phyloP scores from a whole-genome alignment of 2,113 vertebrate genomes.

The Megalops atlanticus region DNA sequence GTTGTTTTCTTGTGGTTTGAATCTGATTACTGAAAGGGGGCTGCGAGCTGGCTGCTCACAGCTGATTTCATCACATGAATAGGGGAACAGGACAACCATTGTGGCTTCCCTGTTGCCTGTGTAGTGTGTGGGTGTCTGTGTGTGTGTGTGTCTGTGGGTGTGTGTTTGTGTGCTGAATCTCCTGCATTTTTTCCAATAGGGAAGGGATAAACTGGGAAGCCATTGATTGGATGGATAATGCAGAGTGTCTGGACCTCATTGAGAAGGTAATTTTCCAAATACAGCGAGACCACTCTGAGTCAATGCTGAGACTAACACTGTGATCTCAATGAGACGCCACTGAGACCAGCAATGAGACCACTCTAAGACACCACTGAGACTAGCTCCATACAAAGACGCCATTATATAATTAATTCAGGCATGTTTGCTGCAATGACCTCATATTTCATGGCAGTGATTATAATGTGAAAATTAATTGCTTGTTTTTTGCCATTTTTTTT shows the following conservation, averaged over 20 bases:
- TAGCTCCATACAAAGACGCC: not conserved
- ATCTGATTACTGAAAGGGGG: constrained; percentile 21
- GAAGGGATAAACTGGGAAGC: constrained; percentile 92
- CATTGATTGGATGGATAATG: constrained; percentile 96
- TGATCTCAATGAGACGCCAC: not conserved
- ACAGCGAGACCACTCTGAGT: not conserved
- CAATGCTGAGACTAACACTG: not conserved
- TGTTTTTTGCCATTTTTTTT: too few species aligned
- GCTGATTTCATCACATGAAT: constrained; percentile 48
- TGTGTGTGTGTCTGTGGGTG: not conserved
- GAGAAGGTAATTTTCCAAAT: constrained; percentile 78
- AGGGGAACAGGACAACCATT: constrained; percentile 55
- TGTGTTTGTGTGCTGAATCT: not conserved
- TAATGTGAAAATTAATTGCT: too few species aligned
- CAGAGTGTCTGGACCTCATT: constrained; percentile 89
- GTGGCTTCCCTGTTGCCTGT: constrained; percentile 47
- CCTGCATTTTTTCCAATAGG: constrained; percentile 57
- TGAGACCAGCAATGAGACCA: not conserved
- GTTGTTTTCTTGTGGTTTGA: constrained; percentile 49
- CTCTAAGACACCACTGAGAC: not conserved
- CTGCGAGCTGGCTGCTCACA: constrained; percentile 52
- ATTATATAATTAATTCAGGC: too few species aligned
- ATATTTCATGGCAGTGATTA: too few species aligned
- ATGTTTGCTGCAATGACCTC: too few species aligned
- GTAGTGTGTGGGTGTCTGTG: not conserved